Percentiles rank a stretch among this genome's conserved stretches.
Evolutionary conservation across 1,140 invertebrate genomes (phyloP).

Genomic region (Diorhabda carinulata): DNA sequence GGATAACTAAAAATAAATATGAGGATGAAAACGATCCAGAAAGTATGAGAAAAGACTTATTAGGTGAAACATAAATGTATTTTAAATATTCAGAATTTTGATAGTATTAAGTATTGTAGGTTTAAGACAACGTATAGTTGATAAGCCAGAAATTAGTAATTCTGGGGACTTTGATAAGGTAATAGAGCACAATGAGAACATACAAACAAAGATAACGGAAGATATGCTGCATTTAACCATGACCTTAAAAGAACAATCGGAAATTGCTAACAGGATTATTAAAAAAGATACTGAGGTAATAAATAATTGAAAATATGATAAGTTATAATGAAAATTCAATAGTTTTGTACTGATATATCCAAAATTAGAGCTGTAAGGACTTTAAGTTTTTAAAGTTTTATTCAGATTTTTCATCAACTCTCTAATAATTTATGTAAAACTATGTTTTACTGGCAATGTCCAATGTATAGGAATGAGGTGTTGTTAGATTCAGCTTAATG

Average conservation of each 20-base stretch:
- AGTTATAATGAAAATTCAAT: too few relatives aligned
- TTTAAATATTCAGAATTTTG: not conserved
- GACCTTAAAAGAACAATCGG: constrained; percentile 84
- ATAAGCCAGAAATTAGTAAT: constrained; percentile 18
- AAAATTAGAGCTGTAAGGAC: too few relatives aligned
- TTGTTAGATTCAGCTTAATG: too few relatives aligned
- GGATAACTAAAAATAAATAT: constrained; percentile 32
- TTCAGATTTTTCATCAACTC: too few relatives aligned
- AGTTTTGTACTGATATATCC: too few relatives aligned
- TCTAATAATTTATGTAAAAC: too few relatives aligned
- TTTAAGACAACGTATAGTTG: constrained; percentile 33
- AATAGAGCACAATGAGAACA: constrained; percentile 78
- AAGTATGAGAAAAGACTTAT: constrained; percentile 32
- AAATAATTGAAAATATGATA: too few relatives aligned
- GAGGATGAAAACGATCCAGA: constrained; percentile 30
- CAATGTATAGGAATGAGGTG: too few relatives aligned
- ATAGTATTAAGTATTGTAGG: constrained; percentile 20
- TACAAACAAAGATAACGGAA: constrained; percentile 88
- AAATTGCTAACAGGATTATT: constrained; percentile 80
- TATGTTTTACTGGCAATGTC: too few relatives aligned
- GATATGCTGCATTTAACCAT: constrained; percentile 86
- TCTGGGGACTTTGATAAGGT: constrained; percentile 73
- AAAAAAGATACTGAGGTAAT: constrained; percentile 77
- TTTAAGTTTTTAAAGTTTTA: too few relatives aligned
- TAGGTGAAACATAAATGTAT: constrained; percentile 27